Base-by-base conservation (phyloP, 2,888 invertebrate species). In the Caenorhabditis uteleia region DNA sequence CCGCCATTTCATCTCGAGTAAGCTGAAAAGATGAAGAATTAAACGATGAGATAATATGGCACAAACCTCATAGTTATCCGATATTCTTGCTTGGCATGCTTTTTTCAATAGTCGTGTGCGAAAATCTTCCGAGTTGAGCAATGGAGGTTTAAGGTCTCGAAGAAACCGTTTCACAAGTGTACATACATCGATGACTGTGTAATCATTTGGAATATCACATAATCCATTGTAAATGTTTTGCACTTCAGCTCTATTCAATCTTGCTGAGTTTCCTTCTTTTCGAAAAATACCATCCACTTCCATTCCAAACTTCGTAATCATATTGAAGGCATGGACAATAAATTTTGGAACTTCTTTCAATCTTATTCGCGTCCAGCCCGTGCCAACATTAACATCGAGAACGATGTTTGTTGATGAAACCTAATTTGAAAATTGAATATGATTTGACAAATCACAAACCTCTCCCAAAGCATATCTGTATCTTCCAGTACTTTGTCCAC, bases 91-190 rank as follows among this genome's bases (percentile, higher is more conserved):
- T 20, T 51, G 54, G 8, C 45, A 42, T 31, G 58, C 58, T 20
- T 49, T 49, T 27, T 54, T 54, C 40, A 59, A 16, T 31, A 61
- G 36, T 25, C 49, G 29, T 21, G 42, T 44, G 3, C 42, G 68
- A 51, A 70, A 72, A 54, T 59, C 59, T 12, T 59, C 55, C 5
- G 65, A 65, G 38, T 59, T 44, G 14, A 65, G 44, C 7, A 65
- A 53, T 16, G 65, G 42, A 21, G 65, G 65, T 31, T 46, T 59
- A 10, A 76, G 29, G 18, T 69, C 71, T 2, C 75, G 51, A 23
- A 77, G 64, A 47, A 77, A 77, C 16, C 77, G 65, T 56, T 77
- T 77, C 31, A 77, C 70, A 42, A 75, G 50, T 8, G 69, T 56
- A 34, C 77, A 77, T 21, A 76, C 69, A 39, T 77, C 77, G 42